These are phyloP conservation scores for Chloroceryle aenea DNA, from an alignment of 2,113 vertebrate genomes.

Conservation along the genomic window DNA sequence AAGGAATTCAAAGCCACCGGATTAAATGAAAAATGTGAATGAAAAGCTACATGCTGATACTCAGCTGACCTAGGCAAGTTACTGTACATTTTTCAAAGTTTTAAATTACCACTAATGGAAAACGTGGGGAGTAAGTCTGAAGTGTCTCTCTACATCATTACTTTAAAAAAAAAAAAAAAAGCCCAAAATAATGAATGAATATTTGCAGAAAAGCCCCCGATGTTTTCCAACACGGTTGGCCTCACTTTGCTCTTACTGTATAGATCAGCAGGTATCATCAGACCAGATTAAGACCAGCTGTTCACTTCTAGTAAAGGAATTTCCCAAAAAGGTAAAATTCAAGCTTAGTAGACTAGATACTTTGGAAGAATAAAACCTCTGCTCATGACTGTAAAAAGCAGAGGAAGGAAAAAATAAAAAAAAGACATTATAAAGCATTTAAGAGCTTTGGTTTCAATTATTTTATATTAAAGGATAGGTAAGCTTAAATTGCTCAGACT, in stretches of 20 bases:
- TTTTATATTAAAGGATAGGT: conserved; percentile 61
- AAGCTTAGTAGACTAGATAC: conserved; percentile 66
- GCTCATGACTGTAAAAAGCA: conserved; percentile 25
- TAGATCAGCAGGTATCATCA: conserved; percentile 74
- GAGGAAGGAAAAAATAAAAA: background rate
- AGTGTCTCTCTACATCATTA: conserved; percentile 63
- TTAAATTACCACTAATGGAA: conserved; percentile 67
- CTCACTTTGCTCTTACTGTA: conserved; percentile 68
- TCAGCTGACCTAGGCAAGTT: conserved; percentile 68
- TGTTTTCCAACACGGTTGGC: conserved; percentile 55
- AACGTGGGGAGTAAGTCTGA: conserved; percentile 46
- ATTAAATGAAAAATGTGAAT: conserved; percentile 81
- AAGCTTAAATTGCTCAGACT: conserved; percentile 39
- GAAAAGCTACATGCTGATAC: conserved; percentile 63
- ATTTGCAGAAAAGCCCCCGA: conserved; percentile 67
- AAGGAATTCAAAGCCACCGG: conserved; percentile 79
- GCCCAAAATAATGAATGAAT: conserved; percentile 67
- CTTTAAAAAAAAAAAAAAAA: conserved; percentile 16
- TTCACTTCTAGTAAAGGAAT: conserved; percentile 71
- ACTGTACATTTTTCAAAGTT: conserved; percentile 70
- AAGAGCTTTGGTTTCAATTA: conserved; percentile 64
- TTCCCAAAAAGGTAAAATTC: conserved; percentile 72
- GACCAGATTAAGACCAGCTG: conserved; percentile 78
- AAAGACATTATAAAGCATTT: conserved; percentile 52
- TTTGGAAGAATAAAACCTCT: conserved; percentile 67